phyloP scores from a whole-genome alignment of 2,797 vertebrate species.

The Macropus fuliginosus region DNA sequence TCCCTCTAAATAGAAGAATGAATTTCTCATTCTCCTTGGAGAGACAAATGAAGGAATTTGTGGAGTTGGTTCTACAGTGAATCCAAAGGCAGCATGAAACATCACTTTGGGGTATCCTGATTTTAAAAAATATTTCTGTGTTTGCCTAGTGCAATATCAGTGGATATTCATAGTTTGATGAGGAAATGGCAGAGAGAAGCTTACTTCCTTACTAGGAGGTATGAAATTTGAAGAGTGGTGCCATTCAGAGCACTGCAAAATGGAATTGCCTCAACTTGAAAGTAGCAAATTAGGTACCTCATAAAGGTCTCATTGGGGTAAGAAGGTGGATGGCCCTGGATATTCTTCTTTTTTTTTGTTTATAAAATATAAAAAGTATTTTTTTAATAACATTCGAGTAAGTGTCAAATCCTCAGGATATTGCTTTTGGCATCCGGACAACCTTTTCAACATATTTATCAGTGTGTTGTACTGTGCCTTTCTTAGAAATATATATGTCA shows the following conservation, averaged over 20 bases:
- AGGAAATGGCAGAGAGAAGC: background rate
- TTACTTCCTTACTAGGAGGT: too few relatives aligned
- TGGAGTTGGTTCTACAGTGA: too few relatives aligned
- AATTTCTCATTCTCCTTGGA: too few relatives aligned
- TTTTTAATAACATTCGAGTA: background rate
- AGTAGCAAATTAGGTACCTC: background rate
- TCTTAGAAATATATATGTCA: background rate
- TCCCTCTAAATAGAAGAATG: too few relatives aligned
- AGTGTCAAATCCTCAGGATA: background rate
- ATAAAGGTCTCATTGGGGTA: background rate
- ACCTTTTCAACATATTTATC: too few relatives aligned
- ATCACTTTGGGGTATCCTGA: too few relatives aligned
- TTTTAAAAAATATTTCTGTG: too few relatives aligned
- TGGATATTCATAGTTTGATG: background rate
- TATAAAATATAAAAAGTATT: too few relatives aligned
- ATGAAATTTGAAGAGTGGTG: background rate
- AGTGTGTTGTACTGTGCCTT: background rate
- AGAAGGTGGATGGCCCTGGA: background rate
- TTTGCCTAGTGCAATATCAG: too few relatives aligned
- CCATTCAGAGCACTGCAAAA: background rate
- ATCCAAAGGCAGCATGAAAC: too few relatives aligned
- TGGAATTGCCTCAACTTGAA: background rate
- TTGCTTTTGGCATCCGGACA: background rate
- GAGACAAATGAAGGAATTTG: too few relatives aligned
- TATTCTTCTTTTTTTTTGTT: background rate